These are phyloP conservation scores for Callipepla squamata DNA, from an alignment of 2,113 vertebrate species.

Conservation along the genomic window DNA sequence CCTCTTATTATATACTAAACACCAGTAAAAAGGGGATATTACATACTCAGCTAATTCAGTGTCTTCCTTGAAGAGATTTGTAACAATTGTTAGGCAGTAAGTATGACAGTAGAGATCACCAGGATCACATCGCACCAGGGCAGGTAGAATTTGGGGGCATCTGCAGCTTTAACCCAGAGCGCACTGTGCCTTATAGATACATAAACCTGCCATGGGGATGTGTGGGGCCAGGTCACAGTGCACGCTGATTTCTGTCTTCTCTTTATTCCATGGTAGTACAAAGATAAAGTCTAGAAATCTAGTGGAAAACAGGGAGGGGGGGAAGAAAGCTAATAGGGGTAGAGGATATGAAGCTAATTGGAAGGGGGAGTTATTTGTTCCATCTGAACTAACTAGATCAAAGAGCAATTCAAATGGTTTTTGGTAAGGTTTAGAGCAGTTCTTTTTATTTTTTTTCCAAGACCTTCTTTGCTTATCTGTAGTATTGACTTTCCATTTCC, in stretches of 20 bases:
- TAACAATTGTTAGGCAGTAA: background rate
- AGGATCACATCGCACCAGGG: background rate
- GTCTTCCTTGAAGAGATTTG: background rate
- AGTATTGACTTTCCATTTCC: conserved; percentile 61
- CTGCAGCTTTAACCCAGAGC: background rate
- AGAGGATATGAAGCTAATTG: conserved; percentile 52
- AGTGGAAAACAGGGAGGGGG: background rate
- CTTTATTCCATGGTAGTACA: background rate
- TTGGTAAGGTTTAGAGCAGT: conserved; percentile 44
- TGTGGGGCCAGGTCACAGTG: background rate
- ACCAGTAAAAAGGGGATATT: background rate
- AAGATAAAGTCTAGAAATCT: conserved; percentile 23
- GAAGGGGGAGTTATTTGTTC: conserved; percentile 48
- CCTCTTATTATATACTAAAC: background rate
- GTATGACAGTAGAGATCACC: background rate
- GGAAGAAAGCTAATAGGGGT: conserved; percentile 17
- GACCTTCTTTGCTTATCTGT: conserved; percentile 42
- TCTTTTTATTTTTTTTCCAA: background rate
- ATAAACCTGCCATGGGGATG: background rate
- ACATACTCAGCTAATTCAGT: fast-evolving
- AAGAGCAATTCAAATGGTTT: conserved; percentile 50
- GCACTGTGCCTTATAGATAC: background rate
- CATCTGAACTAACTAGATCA: conserved; percentile 64
- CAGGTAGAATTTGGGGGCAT: background rate
- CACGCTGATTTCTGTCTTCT: background rate